Conservation (phyloP, 2,888 invertebrate species). For the Neoitamus cyanurus region DNA sequence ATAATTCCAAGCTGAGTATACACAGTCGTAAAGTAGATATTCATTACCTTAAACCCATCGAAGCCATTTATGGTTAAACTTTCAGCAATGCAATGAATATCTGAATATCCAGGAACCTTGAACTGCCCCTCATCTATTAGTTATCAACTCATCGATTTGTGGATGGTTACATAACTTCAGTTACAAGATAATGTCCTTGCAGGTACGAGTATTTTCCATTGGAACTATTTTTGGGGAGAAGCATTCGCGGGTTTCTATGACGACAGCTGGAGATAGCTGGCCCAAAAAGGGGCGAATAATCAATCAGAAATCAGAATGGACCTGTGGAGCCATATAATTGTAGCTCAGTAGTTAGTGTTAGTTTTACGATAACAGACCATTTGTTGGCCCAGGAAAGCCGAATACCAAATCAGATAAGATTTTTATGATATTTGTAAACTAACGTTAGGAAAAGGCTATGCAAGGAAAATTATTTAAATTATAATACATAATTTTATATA, state of each 20-base stretch:
- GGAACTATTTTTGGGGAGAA: background rate
- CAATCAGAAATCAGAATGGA: background rate
- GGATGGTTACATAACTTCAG: background rate
- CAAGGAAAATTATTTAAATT: no score
- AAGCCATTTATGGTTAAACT: background rate
- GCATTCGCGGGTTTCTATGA: background rate
- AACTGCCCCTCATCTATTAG: background rate
- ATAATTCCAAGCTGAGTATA: background rate
- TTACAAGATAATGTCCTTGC: background rate
- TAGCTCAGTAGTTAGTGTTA: no score
- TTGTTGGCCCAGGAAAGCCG: no score
- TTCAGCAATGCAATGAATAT: background rate
- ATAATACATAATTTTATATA: no score
- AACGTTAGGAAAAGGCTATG: no score
- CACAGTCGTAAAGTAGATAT: background rate
- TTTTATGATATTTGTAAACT: background rate
- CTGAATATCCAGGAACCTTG: background rate
- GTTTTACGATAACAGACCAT: background rate
- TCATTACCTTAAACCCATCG: background rate
- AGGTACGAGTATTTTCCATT: background rate
- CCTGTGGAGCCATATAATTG: background rate
- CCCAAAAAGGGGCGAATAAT: background rate
- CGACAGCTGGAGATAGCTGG: background rate
- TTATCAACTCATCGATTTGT: background rate
- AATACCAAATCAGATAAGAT: no score